A percentile compares a stretch with the other conserved stretches of the same genome.
Conservation (phyloP, 1,140 invertebrate species). For the Macrotrachela quadricornifera region DNA sequence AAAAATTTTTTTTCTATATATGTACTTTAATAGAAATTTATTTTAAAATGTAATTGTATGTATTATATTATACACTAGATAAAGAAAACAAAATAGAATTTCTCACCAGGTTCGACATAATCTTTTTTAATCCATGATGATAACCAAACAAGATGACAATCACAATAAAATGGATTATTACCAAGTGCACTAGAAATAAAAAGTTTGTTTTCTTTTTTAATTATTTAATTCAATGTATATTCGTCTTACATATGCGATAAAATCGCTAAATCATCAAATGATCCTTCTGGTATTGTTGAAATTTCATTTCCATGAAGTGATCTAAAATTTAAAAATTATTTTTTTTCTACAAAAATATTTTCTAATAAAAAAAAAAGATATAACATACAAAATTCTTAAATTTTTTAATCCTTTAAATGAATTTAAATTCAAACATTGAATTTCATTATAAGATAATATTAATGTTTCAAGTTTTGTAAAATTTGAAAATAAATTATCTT, state of each 20-base stretch:
- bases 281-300: conserved; percentile 77
- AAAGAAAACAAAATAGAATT: too few relatives aligned
- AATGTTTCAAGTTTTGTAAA: conserved; percentile 70
- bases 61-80: too few relatives aligned
- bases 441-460: conserved; percentile 84
- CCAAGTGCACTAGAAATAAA: conserved; percentile 55
- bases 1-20: too few relatives aligned
- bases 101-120: conserved; percentile 60
- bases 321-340: conserved; percentile 31
- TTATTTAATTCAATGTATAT: too few relatives aligned
- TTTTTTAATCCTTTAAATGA: conserved; percentile 64
- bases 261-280: conserved; percentile 71
- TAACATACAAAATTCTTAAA: conserved; percentile 60
- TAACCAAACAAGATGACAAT: conserved; percentile 81
- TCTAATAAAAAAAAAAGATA: background rate
- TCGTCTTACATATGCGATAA: conserved; percentile 83
- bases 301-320: conserved; percentile 94
- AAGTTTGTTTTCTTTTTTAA: too few relatives aligned
- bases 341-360: background rate
- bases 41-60: too few relatives aligned
- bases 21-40: too few relatives aligned
- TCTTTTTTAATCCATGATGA: conserved; percentile 89
- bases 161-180: conserved; percentile 86
- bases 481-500: conserved; percentile 71
- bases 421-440: conserved; percentile 73